Percentiles rank a stretch among this genome's conserved stretches.
These are phyloP conservation scores for Escarpia spicata DNA, from an alignment of 2,888 invertebrate genomes.

Conservation along the genomic window DNA sequence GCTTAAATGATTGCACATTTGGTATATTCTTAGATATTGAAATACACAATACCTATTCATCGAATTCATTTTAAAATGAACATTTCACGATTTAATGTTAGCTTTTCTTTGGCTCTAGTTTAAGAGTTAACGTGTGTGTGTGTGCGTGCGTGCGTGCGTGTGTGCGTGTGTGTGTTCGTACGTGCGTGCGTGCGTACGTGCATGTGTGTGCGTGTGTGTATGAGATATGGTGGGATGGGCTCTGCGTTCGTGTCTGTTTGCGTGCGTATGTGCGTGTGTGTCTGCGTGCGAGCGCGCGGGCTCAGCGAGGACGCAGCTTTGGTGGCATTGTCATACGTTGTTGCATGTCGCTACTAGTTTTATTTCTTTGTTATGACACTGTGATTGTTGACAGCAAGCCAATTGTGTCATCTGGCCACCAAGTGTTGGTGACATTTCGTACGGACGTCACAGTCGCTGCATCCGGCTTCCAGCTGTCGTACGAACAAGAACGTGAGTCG, in stretches of 20 bases:
- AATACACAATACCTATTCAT: not conserved
- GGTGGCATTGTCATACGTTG: too few species aligned
- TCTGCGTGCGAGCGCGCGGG: too few species aligned
- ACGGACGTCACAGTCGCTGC: slow-evolving; percentile 28
- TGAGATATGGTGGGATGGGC: too few species aligned
- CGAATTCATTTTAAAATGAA: not conserved
- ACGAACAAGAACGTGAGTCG: slow-evolving; percentile 20
- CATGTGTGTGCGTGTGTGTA: not conserved
- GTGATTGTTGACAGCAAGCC: not conserved
- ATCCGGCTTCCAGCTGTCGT: slow-evolving; percentile 28
- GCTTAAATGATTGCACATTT: not conserved
- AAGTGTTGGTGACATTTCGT: slow-evolving; percentile 33
- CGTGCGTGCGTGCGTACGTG: not conserved
- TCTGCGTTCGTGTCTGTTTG: not conserved
- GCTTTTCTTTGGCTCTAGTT: not conserved
- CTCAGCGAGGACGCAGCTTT: too few species aligned
- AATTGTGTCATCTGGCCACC: slow-evolving; percentile 31
- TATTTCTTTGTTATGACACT: not conserved
- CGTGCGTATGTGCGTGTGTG: not conserved
- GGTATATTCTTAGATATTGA: not conserved
- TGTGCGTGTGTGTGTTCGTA: not conserved
- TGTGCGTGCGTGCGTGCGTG: not conserved
- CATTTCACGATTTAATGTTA: not conserved
- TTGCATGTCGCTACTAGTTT: too few species aligned
- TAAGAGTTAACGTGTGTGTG: not conserved